Evolutionary conservation across 1,140 invertebrate species (phyloP).

Genomic region (Yoshiicerus persimilis): DNA sequence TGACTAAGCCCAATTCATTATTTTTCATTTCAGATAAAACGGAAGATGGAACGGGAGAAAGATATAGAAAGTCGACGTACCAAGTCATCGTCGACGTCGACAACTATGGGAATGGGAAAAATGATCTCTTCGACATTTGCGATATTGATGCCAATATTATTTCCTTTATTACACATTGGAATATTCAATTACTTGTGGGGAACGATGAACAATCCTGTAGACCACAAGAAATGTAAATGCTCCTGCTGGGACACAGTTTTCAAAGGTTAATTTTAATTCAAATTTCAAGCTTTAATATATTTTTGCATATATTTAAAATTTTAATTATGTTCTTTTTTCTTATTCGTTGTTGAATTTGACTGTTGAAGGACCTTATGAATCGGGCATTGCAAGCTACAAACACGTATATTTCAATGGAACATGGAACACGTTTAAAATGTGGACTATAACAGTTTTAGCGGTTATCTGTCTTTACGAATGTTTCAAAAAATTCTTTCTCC

Average conservation of each 20-base stretch:
- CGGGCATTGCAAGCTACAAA: slow-evolving; percentile 42
- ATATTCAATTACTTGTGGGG: slow-evolving; percentile 70
- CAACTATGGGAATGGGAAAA: too few relatives aligned
- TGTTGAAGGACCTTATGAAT: slow-evolving; percentile 41
- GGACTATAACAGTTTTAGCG: slow-evolving; percentile 67
- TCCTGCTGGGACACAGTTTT: slow-evolving; percentile 80
- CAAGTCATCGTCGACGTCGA: neutral
- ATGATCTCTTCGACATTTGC: neutral
- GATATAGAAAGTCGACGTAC: neutral
- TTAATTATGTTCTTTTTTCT: too few relatives aligned
- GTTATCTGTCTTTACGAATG: slow-evolving; percentile 72
- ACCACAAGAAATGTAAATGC: slow-evolving; percentile 69
- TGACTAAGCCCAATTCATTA: too few relatives aligned
- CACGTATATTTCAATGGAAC: slow-evolving; percentile 84
- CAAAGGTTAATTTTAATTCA: slow-evolving; percentile 63
- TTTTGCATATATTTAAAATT: too few relatives aligned
- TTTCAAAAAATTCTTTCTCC: slow-evolving; percentile 63
- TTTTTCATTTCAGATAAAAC: too few relatives aligned
- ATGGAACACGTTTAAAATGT: slow-evolving; percentile 72
- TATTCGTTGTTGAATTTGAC: too few relatives aligned
- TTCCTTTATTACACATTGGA: slow-evolving; percentile 66
- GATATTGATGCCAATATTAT: slow-evolving; percentile 55
- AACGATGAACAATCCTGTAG: slow-evolving; percentile 67
- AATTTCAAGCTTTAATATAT: too few relatives aligned
- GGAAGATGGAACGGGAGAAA: neutral